Conservation (phyloP, 1,140 invertebrate species). For the Rhopalosiphum padi region DNA sequence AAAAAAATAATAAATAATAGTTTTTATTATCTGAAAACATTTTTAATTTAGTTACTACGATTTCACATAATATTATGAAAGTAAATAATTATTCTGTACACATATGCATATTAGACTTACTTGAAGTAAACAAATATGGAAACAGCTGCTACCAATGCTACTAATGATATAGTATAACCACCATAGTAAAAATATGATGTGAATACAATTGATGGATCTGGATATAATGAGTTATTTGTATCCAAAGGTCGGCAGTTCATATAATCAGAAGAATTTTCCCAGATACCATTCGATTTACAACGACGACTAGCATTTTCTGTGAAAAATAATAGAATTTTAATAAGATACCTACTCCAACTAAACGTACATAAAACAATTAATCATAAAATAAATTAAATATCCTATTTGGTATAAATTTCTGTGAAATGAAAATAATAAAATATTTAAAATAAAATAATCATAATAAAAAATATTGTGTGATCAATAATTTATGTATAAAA, state of each 20-base stretch:
- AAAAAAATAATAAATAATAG: too few species aligned
- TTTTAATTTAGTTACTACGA: neutral
- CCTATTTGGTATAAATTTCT: neutral
- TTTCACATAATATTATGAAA: neutral
- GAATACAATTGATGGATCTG: slow-evolving; percentile 66
- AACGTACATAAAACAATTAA: neutral
- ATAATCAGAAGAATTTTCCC: slow-evolving; percentile 76
- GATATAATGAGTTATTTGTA: slow-evolving; percentile 57
- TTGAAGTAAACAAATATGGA: slow-evolving; percentile 85
- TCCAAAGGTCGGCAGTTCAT: slow-evolving; percentile 59
- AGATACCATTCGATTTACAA: slow-evolving; percentile 73
- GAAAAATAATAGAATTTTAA: slow-evolving; percentile 62
- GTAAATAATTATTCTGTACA: neutral
- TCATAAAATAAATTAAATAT: neutral
- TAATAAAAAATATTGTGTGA: neutral
- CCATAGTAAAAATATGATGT: slow-evolving; percentile 75
- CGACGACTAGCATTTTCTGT: slow-evolving; percentile 80
- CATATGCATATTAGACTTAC: slow-evolving; percentile 67
- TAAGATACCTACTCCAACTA: neutral
- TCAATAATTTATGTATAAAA: too few species aligned
- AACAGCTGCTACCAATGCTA: slow-evolving; percentile 77
- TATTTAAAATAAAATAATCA: neutral
- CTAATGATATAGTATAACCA: slow-evolving; percentile 79
- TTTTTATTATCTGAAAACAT: neutral
- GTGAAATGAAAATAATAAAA: neutral